A percentile compares a stretch with the other conserved stretches of the same genome.
Conservation (phyloP, 1,140 invertebrate species). For the Sipha flava region DNA sequence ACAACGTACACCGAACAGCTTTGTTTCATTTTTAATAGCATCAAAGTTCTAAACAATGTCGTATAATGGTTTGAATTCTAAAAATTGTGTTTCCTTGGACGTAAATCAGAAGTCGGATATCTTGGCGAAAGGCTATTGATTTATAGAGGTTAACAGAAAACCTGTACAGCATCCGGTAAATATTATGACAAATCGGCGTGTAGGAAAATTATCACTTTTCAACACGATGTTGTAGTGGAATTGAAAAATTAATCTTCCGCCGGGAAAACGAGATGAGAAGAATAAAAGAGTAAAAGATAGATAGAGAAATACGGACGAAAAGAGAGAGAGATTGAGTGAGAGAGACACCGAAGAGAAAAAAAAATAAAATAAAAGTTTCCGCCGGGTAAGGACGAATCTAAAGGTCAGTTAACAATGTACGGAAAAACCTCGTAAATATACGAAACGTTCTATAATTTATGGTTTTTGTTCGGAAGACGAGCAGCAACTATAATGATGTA, state of each 20-base stretch:
- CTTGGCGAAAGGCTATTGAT: background rate
- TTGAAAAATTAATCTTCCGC: background rate
- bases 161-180: background rate
- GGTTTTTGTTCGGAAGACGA: background rate
- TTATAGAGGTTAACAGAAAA: background rate
- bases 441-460: background rate
- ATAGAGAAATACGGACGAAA: background rate
- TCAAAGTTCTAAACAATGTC: no score
- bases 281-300: background rate
- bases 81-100: background rate
- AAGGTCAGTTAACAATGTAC: background rate
- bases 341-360: background rate
- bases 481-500: background rate
- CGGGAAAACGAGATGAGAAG: background rate
- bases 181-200: background rate
- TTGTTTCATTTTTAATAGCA: no score
- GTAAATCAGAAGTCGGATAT: background rate
- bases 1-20: no score
- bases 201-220: background rate
- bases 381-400: background rate
- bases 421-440: background rate
- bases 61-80: background rate
- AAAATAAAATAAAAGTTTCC: background rate
- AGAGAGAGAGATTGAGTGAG: background rate
- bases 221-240: background rate